Evolutionary conservation across 2,113 vertebrate genomes (phyloP), one percentile per base, ranked within the genome.

Genomic region (Dermatemys mawii): DNA sequence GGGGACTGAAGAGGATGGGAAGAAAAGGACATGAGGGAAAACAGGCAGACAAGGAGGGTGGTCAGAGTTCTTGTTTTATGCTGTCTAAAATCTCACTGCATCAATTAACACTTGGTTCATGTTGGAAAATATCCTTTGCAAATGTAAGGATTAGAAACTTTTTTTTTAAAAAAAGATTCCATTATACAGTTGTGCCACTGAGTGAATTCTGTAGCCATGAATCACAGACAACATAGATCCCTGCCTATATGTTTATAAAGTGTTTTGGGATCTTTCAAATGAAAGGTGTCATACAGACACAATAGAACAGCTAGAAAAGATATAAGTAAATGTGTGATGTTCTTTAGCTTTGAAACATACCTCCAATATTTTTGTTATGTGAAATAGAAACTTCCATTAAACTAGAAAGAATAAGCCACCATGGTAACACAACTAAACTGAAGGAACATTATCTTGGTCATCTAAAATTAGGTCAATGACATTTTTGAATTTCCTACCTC

Each of bases 381-480:
- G 5, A 89, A 91, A 9, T 94, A 67, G 53, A 93, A 92, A 94
- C 53, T 32, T 83, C 44, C 7, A 49, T 87, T 84, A 8, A 83
- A 82, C 84, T 95, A 95, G 50, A 88, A 93, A 95, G 83, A 95
- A 55, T 67, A 96, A 88, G 48, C 51, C 80, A 53, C 22, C 4
- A 70, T 2, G 38, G 73, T 54, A 82, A 46, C 27, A 87, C 9
- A 83, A 79, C 89, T 26, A 94, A 48, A 48, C 80, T 73, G 90
- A 87, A 85, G 83, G 84, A 78, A 55, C 86, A n/a, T 91, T 91
- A n/a, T 26, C 55, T 48, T 78, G 48, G 76, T 67, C 83, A 96
- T 92, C 95, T 94, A 96, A 57, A 81, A 92, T 94, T 86, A 93
- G 86, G 80, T 94, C 93, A 97, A 91, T 94, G 90, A 78, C 49